phyloP scores from a whole-genome alignment of 1,140 invertebrate genomes.

The Popillia japonica region DNA sequence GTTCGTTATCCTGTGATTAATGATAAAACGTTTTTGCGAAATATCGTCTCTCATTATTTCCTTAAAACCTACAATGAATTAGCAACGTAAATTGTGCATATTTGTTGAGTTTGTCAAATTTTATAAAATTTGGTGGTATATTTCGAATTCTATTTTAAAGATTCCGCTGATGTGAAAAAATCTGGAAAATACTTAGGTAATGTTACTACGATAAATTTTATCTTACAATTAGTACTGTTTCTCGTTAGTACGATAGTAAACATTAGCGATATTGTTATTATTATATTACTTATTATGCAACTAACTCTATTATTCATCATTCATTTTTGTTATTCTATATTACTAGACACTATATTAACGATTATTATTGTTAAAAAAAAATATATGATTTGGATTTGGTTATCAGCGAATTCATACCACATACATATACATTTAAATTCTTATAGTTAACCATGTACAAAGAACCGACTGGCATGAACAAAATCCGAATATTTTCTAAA shows the following conservation, averaged over 20 bases:
- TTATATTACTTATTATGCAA: no score
- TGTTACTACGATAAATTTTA: not conserved
- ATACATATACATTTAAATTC: conserved; percentile 14
- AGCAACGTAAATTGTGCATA: conserved; percentile 16
- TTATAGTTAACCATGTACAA: not conserved
- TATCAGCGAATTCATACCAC: conserved; percentile 12
- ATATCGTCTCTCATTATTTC: no score
- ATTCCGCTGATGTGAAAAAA: not conserved
- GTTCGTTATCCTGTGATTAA: no score
- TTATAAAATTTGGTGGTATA: no score
- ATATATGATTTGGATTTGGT: no score
- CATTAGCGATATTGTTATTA: not conserved
- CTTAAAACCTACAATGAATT: not conserved
- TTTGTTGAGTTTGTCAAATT: conserved; percentile 33
- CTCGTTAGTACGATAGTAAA: not conserved
- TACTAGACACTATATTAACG: no score
- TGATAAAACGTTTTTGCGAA: no score
- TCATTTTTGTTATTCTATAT: no score
- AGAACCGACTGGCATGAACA: conserved; percentile 7
- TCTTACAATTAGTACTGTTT: not conserved
- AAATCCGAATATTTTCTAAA: conserved; percentile 22
- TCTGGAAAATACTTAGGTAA: not conserved
- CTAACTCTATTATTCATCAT: no score
- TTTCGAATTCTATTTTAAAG: no score
- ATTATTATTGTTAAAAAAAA: no score